Evolutionary conservation across 2,113 vertebrate genomes (phyloP), one percentile per base, ranked within the genome.

Genomic region (Melanerpes formicivorus): DNA sequence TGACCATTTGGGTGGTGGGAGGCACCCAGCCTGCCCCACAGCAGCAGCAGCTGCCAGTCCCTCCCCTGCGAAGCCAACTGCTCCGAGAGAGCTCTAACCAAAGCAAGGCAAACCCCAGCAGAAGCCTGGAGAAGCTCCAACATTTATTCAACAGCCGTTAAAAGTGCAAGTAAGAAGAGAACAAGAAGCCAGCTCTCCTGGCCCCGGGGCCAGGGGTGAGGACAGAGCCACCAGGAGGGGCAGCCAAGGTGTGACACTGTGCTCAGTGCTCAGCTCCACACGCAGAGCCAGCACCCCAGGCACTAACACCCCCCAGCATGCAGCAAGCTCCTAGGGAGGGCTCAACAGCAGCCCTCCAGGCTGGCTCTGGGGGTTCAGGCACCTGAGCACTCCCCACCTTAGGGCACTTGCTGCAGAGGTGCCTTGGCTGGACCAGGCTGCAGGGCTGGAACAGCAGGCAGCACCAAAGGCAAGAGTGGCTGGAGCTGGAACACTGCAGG

Each of bases 81-180:
- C 60, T 83, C 50, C 4, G 8, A 90, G 80, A 32, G 52, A 46
- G 21, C 22, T 52, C 23, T 10, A 52, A 52, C 22, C 48, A 9
- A 5, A 52, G 22, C 63, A 21, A 46, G 56, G 10, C 6, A 13
- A 22, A n/a, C 11, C 18, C 26, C 60, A 27, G 42, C 13, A 56
- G 58, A 18, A 26, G 37, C 59, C 55, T 79, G 22, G 30, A 75
- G 82, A 91, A 90, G 27, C 22, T 52, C 50, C 50, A 52, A 52
- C 22, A 52, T 52, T 52, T 87, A 91, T 29, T 52, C 34, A 64
- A 85, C 72, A 56, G 94, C 95, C 95, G 95, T 90, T 95, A 80
- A 95, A 95, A 95, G 93, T 95, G 95, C 95, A 95, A 95, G 88
- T 37, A 37, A 37, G 10, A 37, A 37, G 37, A 37, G 10, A 88